A percentile compares a stretch with the other conserved stretches of the same genome.
phyloP scores from a whole-genome alignment of 2,888 invertebrate species.

The Emmelina monodactyla region DNA sequence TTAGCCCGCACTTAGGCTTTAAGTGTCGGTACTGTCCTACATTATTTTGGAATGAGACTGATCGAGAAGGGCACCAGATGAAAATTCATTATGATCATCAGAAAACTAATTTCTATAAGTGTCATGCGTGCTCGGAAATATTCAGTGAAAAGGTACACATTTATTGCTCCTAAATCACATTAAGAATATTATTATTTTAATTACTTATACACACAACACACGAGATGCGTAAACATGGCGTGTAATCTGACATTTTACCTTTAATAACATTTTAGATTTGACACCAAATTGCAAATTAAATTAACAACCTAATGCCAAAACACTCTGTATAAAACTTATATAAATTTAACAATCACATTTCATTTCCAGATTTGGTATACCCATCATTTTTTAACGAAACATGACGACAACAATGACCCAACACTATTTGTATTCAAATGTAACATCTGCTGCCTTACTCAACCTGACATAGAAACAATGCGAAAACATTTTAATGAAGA shows the following conservation, averaged over 20 bases:
- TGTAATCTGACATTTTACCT: no score
- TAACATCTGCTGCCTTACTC: conserved; percentile 37
- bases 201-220: no score
- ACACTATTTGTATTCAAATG: conserved; percentile 42
- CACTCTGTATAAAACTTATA: no score
- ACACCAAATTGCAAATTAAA: no score
- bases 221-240: no score
- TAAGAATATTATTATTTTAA: no score
- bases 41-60: conserved; percentile 58
- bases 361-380: conserved; percentile 44
- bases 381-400: conserved; percentile 41
- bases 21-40: conserved; percentile 55
- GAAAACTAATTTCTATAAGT: conserved; percentile 45
- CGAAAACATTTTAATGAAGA: conserved; percentile 36
- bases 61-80: conserved; percentile 50
- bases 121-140: conserved; percentile 36
- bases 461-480: conserved; percentile 35
- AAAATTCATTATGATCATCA: conserved; percentile 36
- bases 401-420: conserved; percentile 20
- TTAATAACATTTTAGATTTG: no score
- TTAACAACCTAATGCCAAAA: no score
- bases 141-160: conserved; percentile 62
- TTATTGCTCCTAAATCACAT: no score
- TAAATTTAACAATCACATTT: no score
- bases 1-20: conserved; percentile 55